Evolutionary conservation across 2,113 vertebrate species (phyloP), one percentile per base, ranked within the genome.

Genomic region (Micromys minutus): DNA sequence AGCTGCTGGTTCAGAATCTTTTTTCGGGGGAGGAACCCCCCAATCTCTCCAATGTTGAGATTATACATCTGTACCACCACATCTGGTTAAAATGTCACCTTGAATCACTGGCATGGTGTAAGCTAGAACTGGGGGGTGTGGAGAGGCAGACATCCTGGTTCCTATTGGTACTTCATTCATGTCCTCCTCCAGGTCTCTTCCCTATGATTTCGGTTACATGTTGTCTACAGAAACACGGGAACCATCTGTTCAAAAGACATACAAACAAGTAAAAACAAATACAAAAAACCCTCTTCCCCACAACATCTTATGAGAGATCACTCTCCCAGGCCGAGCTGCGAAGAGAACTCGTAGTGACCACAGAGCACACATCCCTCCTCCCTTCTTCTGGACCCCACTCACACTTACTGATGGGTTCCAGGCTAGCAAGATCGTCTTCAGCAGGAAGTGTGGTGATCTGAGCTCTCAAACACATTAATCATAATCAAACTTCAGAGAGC

Each of bases 401-500:
- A 39, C 11, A 74, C 42, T 86, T 89, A 59, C 50, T 79, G 72
- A 61, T 50, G 34, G 34, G 65, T 34, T 76, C n/a, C 39, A 22
- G 8, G 7, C 55, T 50, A 34, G 87, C 50, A 11, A 86, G 81
- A 47, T 88, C 45, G 29, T 47, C 42, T 42, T 45, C 76, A 77
- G 84, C 11, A 5, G 4, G 42, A 85, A 71, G 72, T 92, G 93
- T 94, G 39, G 39, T 71, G 47, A 59, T 69, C 42, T 94, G 83
- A 57, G 61, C 89, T 96, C 61, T 61, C 39, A 47, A 93, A 94
- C 61, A n/a, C 77, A 71, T 96, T 91, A 63, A 87, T 95, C 57
- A 42, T 93, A 94, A 92, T 89, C 93, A 93, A 89, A 94, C 57
- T 19, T 59, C 88, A 93, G 91, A 80, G 34, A 89, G 88, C 72